Evolutionary conservation across 2,797 vertebrate species (phyloP), one percentile per base, ranked within the genome.

Genomic region (Natrix natrix): DNA sequence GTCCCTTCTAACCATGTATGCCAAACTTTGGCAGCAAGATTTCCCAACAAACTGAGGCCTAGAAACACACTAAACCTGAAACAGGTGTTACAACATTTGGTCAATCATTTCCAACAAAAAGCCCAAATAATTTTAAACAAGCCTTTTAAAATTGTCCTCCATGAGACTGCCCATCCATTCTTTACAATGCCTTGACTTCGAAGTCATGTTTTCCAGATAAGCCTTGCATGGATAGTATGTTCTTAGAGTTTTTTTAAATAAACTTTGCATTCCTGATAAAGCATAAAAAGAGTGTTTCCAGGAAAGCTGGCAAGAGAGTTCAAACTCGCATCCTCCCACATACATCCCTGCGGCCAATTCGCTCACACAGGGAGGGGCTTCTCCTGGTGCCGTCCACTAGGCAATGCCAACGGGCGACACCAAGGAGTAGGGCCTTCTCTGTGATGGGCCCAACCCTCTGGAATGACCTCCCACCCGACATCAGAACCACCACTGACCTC

Each of bases 231-330:
- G 43, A 28, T 74, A 59, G 14, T 63, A 56, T 63, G 48, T 56
- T 86, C 16, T 2, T 74, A 88, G 37, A 22, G 1, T 78, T 55
- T 88, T 43, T 61, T 12, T 54, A 55, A 55, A 83, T 63, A 48
- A 4, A 87, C 22, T 91, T 86, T 59, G 78, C 86, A 61, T 83
- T 57, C 55, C 89, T 24, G 63, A 17, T 17, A 13, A 74, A 86
- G 57, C 26, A 90, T 16, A 63, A 83, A 63, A 86, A 86, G 59
- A 22, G 14, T 88, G 43, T 88, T 93, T 88, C 89, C 88, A 91
- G 86, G 92, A 88, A 93, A 78, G 26, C 28, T 20, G n/a, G 13
- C 56, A 91, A 48, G 22, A 32, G 59, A 92, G 69, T 17, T 56
- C 52, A 91, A 37, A n/a, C n/a, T n/a, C n/a, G n/a, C n/a, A n/a